These are phyloP conservation scores for Plebejus anna DNA, from an alignment of 2,888 invertebrate genomes.

Conservation along the genomic window DNA sequence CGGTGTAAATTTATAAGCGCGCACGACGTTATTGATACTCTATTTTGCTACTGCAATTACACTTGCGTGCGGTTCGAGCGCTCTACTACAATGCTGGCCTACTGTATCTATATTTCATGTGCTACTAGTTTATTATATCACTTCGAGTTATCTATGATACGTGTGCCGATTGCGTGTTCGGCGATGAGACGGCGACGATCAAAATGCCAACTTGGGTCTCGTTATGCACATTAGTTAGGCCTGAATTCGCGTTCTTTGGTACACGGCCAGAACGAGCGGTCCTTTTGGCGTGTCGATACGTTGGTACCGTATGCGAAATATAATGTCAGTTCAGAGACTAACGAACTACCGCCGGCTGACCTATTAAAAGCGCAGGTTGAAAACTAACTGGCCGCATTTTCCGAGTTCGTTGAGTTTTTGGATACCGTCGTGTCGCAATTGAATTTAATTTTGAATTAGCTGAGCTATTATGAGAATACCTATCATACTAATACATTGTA, in stretches of 20 bases:
- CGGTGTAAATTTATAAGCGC: background rate
- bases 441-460: constrained; percentile 7
- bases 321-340: constrained; percentile 78
- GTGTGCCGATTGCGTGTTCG: constrained; percentile 36
- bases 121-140: background rate
- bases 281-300: constrained; percentile 77
- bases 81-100: background rate
- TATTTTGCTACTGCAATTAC: background rate
- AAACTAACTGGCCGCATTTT: constrained; percentile 31
- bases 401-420: constrained; percentile 30
- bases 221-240: constrained; percentile 71
- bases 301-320: constrained; percentile 66
- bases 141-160: constrained; percentile 1
- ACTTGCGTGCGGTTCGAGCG: background rate
- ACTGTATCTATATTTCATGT: background rate
- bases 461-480: background rate
- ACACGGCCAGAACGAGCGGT: constrained; percentile 75
- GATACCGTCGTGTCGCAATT: constrained; percentile 22
- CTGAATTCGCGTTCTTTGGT: constrained; percentile 75
- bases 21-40: background rate
- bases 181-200: constrained; percentile 45
- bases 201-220: constrained; percentile 75
- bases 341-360: constrained; percentile 76
- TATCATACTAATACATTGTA: background rate
- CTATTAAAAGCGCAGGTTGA: constrained; percentile 54